Conservation (phyloP, 2,797 vertebrate genomes). For the Sternarchorhynchus goeldii region DNA sequence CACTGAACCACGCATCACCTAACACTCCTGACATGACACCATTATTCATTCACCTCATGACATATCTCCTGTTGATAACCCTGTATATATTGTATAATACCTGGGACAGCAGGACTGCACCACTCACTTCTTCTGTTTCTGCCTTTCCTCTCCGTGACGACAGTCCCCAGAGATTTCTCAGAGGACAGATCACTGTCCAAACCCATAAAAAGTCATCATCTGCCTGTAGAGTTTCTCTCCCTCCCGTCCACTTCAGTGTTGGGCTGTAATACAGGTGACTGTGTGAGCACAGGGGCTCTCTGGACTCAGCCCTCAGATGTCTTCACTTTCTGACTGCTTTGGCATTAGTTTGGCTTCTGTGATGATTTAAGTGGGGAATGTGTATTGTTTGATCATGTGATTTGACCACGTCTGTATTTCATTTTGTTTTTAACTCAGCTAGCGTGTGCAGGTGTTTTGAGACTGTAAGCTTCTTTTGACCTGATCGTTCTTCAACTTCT, state of each 20-base stretch:
- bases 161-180: constrained; percentile 50
- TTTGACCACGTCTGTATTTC: constrained; percentile 20
- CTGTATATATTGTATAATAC: constrained; percentile 22
- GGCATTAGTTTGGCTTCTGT: constrained; percentile 14
- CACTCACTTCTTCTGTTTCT: constrained; percentile 23
- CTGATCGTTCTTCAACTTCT: too few relatives aligned
- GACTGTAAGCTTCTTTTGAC: not conserved
- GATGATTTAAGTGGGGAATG: constrained; percentile 23
- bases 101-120: constrained; percentile 12
- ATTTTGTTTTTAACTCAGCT: constrained; percentile 19
- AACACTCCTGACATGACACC: not conserved
- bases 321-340: constrained; percentile 14
- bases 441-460: not conserved
- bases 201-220: constrained; percentile 64
- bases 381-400: constrained; percentile 16
- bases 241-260: constrained; percentile 64
- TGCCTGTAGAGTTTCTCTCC: constrained; percentile 60
- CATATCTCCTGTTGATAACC: constrained; percentile 6
- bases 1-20: not conserved
- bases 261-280: constrained; percentile 47
- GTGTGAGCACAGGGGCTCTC: constrained; percentile 39
- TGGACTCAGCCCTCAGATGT: constrained; percentile 4
- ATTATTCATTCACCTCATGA: constrained; percentile 24
- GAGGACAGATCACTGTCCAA: constrained; percentile 64
- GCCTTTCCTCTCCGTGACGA: constrained; percentile 32